These are phyloP conservation scores for Syrrhaptes paradoxus DNA, from an alignment of 2,113 vertebrate species.

Conservation along the genomic window DNA sequence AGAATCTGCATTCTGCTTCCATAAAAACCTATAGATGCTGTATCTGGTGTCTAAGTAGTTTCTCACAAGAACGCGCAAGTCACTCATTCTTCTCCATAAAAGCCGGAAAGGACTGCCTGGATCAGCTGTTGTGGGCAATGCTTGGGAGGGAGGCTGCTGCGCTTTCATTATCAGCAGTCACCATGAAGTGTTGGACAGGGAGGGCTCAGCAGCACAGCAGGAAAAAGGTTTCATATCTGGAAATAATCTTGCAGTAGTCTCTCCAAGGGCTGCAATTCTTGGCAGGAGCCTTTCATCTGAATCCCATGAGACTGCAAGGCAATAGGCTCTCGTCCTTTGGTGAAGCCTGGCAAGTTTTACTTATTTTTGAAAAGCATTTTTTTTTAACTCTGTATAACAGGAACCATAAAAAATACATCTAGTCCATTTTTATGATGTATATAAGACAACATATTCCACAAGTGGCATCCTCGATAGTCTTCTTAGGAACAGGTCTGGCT, in stretches of 20 bases:
- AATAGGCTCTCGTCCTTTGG: neutral
- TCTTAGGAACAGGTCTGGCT: neutral
- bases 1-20: slow-evolving; percentile 59
- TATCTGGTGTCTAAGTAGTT: slow-evolving; percentile 50
- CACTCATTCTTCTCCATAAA: slow-evolving; percentile 65
- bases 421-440: neutral
- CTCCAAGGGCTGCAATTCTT: slow-evolving; percentile 46
- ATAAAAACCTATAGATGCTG: slow-evolving; percentile 39
- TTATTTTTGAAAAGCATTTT: neutral
- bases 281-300: neutral
- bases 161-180: slow-evolving; percentile 53
- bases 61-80: slow-evolving; percentile 59
- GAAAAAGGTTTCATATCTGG: slow-evolving; percentile 63
- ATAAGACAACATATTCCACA: neutral
- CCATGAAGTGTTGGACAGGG: slow-evolving; percentile 25
- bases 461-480: neutral
- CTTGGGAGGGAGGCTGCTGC: slow-evolving; percentile 30
- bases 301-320: neutral
- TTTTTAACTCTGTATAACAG: neutral
- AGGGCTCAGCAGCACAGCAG: slow-evolving; percentile 42
- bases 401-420: neutral
- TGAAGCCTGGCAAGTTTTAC: neutral
- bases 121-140: slow-evolving; percentile 19
- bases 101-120: slow-evolving; percentile 59
- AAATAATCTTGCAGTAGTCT: slow-evolving; percentile 41